Percentiles rank a stretch among this genome's conserved stretches.
phyloP scores from a whole-genome alignment of 1,140 invertebrate species.

The Zaprionus tsacasi region DNA sequence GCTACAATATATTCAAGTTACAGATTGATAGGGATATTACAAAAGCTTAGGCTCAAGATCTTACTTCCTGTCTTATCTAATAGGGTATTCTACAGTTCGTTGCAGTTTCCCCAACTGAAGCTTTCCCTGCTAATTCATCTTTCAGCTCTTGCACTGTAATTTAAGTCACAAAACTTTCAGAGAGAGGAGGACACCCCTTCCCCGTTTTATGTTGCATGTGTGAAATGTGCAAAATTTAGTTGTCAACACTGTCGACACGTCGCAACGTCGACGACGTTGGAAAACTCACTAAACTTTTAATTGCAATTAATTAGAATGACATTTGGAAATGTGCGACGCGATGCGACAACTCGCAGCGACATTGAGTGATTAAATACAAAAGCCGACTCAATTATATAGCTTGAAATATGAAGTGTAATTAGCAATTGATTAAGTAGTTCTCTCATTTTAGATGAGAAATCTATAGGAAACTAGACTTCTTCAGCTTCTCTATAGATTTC shows the following conservation, averaged over 20 bases:
- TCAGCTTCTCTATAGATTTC: too few relatives aligned
- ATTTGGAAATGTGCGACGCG: slow-evolving; percentile 44
- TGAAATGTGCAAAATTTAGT: slow-evolving; percentile 35
- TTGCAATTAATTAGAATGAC: slow-evolving; percentile 71
- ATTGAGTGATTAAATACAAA: slow-evolving; percentile 32
- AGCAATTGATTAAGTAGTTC: slow-evolving; percentile 21
- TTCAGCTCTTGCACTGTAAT: slow-evolving; percentile 16
- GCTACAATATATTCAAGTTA: too few relatives aligned
- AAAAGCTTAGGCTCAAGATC: too few relatives aligned
- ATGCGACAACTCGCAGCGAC: slow-evolving; percentile 8
- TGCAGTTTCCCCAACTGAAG: not conserved
- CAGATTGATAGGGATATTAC: too few relatives aligned
- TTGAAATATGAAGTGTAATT: slow-evolving; percentile 22
- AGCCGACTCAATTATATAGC: slow-evolving; percentile 21
- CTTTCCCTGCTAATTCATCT: slow-evolving; percentile 3
- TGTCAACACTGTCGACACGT: slow-evolving; percentile 22
- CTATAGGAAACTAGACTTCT: too few relatives aligned
- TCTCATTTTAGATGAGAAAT: not conserved
- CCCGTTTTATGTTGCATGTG: slow-evolving; percentile 9
- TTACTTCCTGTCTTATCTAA: too few relatives aligned
- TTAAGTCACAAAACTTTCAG: slow-evolving; percentile 32
- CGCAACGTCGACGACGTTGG: not conserved
- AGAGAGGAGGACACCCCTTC: not conserved
- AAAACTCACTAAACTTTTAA: slow-evolving; percentile 52
- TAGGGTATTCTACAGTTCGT: not conserved